These are phyloP conservation scores for Melanotaenia boesemani DNA, from an alignment of 2,797 vertebrate genomes.

Conservation along the genomic window DNA sequence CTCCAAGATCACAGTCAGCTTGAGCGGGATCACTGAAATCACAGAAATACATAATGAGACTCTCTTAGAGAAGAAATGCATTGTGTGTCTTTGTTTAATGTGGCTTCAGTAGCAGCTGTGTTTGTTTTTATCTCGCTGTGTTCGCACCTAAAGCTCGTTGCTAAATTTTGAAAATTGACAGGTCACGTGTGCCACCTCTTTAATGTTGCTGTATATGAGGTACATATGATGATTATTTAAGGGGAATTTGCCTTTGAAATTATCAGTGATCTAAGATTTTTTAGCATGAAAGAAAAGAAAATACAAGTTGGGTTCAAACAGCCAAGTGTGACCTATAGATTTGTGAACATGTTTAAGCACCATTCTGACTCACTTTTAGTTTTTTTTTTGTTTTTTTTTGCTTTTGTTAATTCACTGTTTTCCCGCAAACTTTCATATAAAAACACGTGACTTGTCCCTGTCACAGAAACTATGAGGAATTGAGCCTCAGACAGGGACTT, in stretches of 20 bases:
- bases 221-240: conserved; percentile 54
- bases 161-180: conserved; percentile 31
- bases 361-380: conserved; percentile 15
- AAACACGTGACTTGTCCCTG: conserved; percentile 55
- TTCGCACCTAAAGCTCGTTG: conserved; percentile 57
- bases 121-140: conserved; percentile 69
- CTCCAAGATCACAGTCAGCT: conserved; percentile 61
- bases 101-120: conserved; percentile 74
- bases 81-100: conserved; percentile 60
- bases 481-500: conserved; percentile 66
- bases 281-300: conserved; percentile 45
- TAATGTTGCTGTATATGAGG: conserved; percentile 44
- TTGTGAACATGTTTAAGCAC: conserved; percentile 25
- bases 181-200: conserved; percentile 40
- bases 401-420: conserved; percentile 48
- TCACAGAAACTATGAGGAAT: conserved; percentile 46
- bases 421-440: conserved; percentile 58
- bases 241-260: conserved; percentile 46
- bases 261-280: conserved; percentile 50
- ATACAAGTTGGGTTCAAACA: conserved; percentile 36
- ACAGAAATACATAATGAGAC: conserved; percentile 53
- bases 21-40: conserved; percentile 61
- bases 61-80: conserved; percentile 62
- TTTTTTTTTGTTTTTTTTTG: conserved; percentile 3
- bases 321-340: conserved; percentile 21